phyloP scores from a whole-genome alignment of 2,113 vertebrate species.

The Excalfactoria chinensis region DNA sequence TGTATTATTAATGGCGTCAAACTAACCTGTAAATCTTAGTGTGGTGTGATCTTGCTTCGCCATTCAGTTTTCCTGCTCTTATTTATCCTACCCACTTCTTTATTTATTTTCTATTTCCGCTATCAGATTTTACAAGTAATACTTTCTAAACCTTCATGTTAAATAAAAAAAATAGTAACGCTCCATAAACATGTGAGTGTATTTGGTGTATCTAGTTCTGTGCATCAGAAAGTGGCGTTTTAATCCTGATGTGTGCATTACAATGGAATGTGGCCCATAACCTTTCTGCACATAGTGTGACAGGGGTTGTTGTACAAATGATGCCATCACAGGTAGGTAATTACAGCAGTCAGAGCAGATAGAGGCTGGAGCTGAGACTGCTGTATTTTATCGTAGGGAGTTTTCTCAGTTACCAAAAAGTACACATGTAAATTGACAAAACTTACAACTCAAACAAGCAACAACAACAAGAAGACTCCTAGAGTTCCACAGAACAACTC shows the following conservation, averaged over 20 bases:
- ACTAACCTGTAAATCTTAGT: neutral
- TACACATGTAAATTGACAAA: neutral
- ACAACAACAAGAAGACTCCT: neutral
- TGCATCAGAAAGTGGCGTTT: neutral
- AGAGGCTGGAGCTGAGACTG: neutral
- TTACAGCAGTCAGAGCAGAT: constrained; percentile 6
- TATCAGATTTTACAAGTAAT: neutral
- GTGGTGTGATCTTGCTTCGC: neutral
- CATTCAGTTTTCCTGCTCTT: neutral
- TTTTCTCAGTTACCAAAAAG: neutral
- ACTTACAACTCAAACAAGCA: neutral
- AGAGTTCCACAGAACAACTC: neutral
- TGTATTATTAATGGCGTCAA: neutral
- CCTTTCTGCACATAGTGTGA: neutral
- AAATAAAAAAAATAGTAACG: neutral
- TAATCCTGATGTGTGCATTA: neutral
- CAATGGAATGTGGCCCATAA: neutral
- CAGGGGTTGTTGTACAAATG: neutral
- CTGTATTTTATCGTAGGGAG: neutral
- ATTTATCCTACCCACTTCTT: neutral
- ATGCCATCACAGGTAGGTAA: neutral
- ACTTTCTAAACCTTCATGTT: neutral
- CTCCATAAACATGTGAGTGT: neutral
- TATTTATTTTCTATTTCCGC: neutral
- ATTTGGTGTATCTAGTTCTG: neutral